These are phyloP conservation scores for Lethrus apterus DNA, from an alignment of 1,140 invertebrate species.

Conservation along the genomic window DNA sequence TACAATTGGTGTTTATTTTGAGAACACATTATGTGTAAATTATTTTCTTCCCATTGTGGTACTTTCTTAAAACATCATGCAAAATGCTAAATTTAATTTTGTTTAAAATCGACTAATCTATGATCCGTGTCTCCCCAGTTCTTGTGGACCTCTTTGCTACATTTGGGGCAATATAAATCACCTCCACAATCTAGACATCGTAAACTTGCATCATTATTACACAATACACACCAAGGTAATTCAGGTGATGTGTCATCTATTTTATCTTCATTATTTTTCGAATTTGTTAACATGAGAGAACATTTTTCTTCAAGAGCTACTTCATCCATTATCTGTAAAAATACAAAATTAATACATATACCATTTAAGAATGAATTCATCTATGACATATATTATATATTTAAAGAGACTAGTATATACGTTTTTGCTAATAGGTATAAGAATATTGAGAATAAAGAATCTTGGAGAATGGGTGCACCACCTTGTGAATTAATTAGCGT, in stretches of 20 bases:
- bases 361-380: too few relatives aligned
- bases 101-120: conserved; percentile 30
- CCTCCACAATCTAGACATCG: conserved; percentile 61
- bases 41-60: too few relatives aligned
- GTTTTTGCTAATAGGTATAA: too few relatives aligned
- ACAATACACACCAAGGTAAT: conserved; percentile 69
- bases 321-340: conserved; percentile 36
- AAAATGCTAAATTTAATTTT: conserved; percentile 5
- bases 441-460: too few relatives aligned
- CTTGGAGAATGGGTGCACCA: too few relatives aligned
- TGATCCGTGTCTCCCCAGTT: conserved; percentile 38
- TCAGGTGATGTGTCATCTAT: conserved; percentile 40
- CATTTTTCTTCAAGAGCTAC: conserved; percentile 35
- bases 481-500: too few relatives aligned
- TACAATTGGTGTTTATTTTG: too few relatives aligned
- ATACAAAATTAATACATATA: too few relatives aligned
- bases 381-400: too few relatives aligned
- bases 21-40: too few relatives aligned
- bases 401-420: too few relatives aligned
- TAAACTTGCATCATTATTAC: conserved; percentile 63
- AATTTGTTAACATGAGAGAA: conserved; percentile 12
- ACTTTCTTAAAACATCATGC: too few relatives aligned
- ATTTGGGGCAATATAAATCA: conserved; percentile 63
- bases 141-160: conserved; percentile 50
- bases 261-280: conserved; percentile 21